Percentiles rank a stretch among this genome's conserved stretches.
Evolutionary conservation across 2,888 invertebrate genomes (phyloP).

Genomic region (Cloeon dipterum): DNA sequence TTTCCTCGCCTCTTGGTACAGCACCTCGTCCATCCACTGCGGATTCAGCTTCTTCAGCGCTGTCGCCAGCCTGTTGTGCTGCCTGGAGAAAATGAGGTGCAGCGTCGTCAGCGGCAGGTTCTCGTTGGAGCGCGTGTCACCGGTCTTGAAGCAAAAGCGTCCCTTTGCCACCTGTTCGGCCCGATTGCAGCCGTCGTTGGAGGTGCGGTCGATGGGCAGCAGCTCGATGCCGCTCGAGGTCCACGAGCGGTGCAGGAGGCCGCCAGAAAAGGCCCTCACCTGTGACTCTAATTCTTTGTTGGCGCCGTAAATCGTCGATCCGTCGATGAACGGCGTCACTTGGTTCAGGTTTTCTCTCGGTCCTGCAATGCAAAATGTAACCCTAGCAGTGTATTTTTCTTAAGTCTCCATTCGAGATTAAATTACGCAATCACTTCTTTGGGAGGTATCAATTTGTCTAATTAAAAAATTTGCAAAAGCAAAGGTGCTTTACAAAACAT

Average conservation of each 20-base stretch:
- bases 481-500: too few species aligned
- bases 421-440: too few species aligned
- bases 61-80: constrained; percentile 56
- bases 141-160: constrained; percentile 59
- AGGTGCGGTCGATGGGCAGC: constrained; percentile 33
- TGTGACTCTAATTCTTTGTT: constrained; percentile 18
- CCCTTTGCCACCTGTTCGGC: constrained; percentile 38
- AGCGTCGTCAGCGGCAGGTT: constrained; percentile 65
- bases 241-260: constrained; percentile 37
- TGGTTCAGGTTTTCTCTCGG: constrained; percentile 45
- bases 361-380: constrained; percentile 20
- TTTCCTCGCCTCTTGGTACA: constrained; percentile 55
- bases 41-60: constrained; percentile 39
- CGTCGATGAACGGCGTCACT: constrained; percentile 65
- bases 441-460: too few species aligned
- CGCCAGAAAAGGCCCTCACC: constrained; percentile 20
- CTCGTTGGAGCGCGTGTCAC: constrained; percentile 67
- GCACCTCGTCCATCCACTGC: constrained; percentile 49
- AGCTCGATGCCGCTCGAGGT: constrained; percentile 38
- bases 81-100: constrained; percentile 65
- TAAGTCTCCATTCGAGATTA: too few species aligned
- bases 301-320: constrained; percentile 57
- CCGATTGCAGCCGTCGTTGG: constrained; percentile 55
- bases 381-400: too few species aligned
- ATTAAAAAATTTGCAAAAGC: too few species aligned